Evolutionary conservation across 2,797 vertebrate species (phyloP), one percentile per base, ranked within the genome.

Genomic region (Petrocephalus schoutedeni): DNA sequence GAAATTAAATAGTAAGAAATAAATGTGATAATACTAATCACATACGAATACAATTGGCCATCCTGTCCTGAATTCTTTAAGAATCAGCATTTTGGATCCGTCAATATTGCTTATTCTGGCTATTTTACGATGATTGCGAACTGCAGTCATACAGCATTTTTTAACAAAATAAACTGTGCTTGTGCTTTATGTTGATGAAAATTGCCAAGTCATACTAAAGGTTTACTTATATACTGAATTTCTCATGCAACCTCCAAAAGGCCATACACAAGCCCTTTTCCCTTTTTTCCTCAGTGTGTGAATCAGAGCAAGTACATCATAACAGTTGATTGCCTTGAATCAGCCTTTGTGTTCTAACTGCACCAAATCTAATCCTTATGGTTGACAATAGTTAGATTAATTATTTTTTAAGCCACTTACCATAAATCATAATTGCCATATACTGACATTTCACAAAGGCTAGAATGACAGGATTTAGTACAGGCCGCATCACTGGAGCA

Each of bases 1-100:
- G 54, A 86, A 87, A 57, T 36, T 56, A 85, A 82, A 88, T 86
- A 61, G 53, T 67, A 88, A 89, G 84, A 88, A 74, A 91, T 87
- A 87, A 67, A 74, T 88, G 91, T 90, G 82, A 91, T 89, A 16
- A 86, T 91, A 91, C 93, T 91, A 89, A 93, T 92, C 91, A 90
- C 12, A 86, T 61, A 61, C 32, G 64, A 64, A 28, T 64, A 49
- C 88, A 87, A 92, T 91, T 90, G 92, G 86, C 88, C 90, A 88
- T 87, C 89, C 91, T 91, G 89, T 90, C 64, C 23, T 67, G 64
- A 32, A 91, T 90, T 90, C 88, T 58, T 58, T 77, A 53, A 86
- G 88, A 86, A 87, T 89, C 89, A 91, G 59, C 64, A 77, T 36
- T 88, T 56, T 84, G 54, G n/a, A 14, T 23, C 80, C 51, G 80